These are phyloP conservation scores for Serilophus lunatus DNA, from an alignment of 2,113 vertebrate species.

Conservation along the genomic window DNA sequence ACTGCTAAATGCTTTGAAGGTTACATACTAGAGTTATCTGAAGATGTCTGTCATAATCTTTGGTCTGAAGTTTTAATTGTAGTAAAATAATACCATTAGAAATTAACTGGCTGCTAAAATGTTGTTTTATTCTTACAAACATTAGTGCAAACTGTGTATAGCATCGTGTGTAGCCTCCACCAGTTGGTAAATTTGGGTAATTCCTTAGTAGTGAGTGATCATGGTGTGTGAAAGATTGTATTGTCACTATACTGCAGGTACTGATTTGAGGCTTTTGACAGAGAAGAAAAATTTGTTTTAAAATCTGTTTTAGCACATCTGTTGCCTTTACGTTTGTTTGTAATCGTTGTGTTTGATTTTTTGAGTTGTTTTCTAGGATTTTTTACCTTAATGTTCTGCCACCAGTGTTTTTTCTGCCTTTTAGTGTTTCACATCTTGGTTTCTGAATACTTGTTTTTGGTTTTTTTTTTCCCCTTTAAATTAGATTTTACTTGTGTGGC, in stretches of 20 bases:
- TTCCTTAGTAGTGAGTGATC: not conserved
- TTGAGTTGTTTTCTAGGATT: fast-evolving
- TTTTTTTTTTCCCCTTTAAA: not conserved
- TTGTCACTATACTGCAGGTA: not conserved
- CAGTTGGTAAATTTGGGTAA: not conserved
- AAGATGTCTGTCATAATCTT: not conserved
- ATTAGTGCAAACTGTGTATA: not conserved
- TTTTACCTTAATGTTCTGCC: not conserved
- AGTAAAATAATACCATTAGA: not conserved
- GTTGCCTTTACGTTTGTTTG: not conserved
- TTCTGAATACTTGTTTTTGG: not conserved
- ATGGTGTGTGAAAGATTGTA: not conserved
- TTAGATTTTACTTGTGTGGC: not conserved
- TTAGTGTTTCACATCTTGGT: not conserved
- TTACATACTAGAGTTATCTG: not conserved
- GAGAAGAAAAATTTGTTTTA: not conserved
- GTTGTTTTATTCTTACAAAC: not conserved
- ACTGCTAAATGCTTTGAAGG: not conserved
- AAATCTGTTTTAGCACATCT: not conserved
- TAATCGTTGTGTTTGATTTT: not conserved
- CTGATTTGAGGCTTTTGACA: not conserved
- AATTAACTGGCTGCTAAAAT: not conserved
- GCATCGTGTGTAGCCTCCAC: not conserved
- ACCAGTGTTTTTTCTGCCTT: not conserved
- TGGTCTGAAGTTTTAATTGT: not conserved